Percentiles rank a stretch among this genome's conserved stretches.
These are phyloP conservation scores for Myotis findleyi DNA, from an alignment of 2,797 vertebrate genomes.

Conservation along the genomic window DNA sequence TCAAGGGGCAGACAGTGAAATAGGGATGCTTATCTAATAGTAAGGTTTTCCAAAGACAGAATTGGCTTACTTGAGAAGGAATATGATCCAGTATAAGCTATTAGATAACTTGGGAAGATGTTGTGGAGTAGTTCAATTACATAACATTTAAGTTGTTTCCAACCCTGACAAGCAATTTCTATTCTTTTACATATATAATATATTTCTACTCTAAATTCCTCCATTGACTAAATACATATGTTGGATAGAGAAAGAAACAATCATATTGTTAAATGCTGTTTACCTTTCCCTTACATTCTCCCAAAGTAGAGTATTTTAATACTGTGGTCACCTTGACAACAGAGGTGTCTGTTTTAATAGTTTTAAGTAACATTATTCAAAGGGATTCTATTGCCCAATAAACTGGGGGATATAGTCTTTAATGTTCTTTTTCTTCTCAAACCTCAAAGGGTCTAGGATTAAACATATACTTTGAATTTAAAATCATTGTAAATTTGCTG, in stretches of 20 bases:
- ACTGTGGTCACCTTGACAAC: slow-evolving; percentile 66
- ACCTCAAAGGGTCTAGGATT: slow-evolving; percentile 69
- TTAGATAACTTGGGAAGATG: not conserved
- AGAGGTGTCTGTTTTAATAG: slow-evolving; percentile 57
- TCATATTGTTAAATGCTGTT: slow-evolving; percentile 17
- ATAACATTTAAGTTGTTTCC: slow-evolving; percentile 14
- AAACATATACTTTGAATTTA: slow-evolving; percentile 72
- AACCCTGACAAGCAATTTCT: slow-evolving; percentile 15
- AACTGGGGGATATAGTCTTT: slow-evolving; percentile 21
- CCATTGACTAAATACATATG: not conserved
- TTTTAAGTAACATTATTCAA: slow-evolving; percentile 65
- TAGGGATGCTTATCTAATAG: not conserved
- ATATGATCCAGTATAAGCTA: not conserved
- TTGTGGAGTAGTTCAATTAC: slow-evolving; percentile 5
- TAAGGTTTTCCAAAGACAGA: not conserved
- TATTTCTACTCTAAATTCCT: not conserved
- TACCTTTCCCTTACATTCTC: slow-evolving; percentile 22
- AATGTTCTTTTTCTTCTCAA: slow-evolving; percentile 61
- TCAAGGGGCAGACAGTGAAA: not conserved
- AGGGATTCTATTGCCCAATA: slow-evolving; percentile 50
- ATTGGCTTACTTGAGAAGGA: not conserved
- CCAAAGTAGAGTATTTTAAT: slow-evolving; percentile 48
- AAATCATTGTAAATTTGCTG: slow-evolving; percentile 67
- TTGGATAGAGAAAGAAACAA: slow-evolving; percentile 7
- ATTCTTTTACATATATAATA: not conserved